Evolutionary conservation across 1,140 invertebrate genomes (phyloP), one percentile per base, ranked within the genome.

Genomic region (Metaphire vulgaris): DNA sequence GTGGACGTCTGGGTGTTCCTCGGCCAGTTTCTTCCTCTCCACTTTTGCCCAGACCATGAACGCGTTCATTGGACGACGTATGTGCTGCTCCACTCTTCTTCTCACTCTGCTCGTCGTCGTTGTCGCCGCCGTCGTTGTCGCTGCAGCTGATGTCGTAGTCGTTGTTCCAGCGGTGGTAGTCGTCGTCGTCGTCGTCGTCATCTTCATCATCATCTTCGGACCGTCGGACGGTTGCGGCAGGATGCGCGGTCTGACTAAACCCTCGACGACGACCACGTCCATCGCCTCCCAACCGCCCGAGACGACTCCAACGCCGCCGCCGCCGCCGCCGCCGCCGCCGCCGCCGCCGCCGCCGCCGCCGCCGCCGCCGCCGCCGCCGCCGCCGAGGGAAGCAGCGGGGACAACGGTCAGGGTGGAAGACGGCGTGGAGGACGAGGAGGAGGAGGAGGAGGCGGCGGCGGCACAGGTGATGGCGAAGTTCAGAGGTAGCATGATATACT

Each of bases 1-100:
- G 87, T 99, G 97, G 93, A 99, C 99, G 82, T 99, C 97, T 0
- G 97, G 97, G 85, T 96, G 98, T 0, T 95, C 95, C 83, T 98
- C 98, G 0, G 99, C 89, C 81, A 99, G 97, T 87, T 97, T 97
- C 75, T 97, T 89, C 79, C 97, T 89, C 83, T 99, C 97, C 83
- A 98, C 96, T 84, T 83, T 84, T 1, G 85, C 85, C 85, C 85
- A 86, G 1, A 86, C 84, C 85, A 86, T 86, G 75, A 86, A 86
- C 2, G 85, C 84, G 75, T 86, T 86, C 85, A 86, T 86, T 0
- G 85, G 85, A 74, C 84, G 78, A 29, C 81, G 75, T 30, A 84
- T 83, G 15, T 81, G 77, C 21, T 79, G 77, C 31, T 83, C 82
- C 30, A 66, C 75, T 65, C 74, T 76, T 16, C 75, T 71, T 1